Evolutionary conservation across 2,888 invertebrate genomes (phyloP).

Genomic region (Apotomis capreana): DNA sequence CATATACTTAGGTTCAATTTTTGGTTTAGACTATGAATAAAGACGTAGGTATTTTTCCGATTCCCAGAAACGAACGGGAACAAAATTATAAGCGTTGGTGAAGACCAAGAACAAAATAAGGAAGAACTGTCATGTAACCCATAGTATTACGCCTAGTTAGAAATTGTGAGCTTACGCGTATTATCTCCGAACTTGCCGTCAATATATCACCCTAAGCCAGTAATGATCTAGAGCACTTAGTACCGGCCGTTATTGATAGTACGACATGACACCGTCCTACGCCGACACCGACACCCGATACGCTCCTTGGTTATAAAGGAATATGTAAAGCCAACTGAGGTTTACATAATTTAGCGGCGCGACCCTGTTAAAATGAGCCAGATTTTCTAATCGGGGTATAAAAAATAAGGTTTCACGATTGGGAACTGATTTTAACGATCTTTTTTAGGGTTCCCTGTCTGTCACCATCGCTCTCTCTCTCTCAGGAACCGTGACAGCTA

Average conservation of each 20-base stretch:
- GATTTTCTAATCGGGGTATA: neutral
- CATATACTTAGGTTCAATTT: no score
- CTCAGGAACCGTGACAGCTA: no score
- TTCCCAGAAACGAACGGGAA: no score
- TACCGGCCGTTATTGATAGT: constrained; percentile 60
- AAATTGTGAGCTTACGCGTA: constrained; percentile 54
- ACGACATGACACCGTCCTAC: constrained; percentile 47
- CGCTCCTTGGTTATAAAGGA: neutral
- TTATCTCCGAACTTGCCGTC: constrained; percentile 63
- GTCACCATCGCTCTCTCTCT: no score
- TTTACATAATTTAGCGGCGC: neutral
- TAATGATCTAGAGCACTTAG: constrained; percentile 66
- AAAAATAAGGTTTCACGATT: neutral
- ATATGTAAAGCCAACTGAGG: neutral
- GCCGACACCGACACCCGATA: constrained; percentile 12
- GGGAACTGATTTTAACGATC: neutral
- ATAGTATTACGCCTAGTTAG: constrained; percentile 49
- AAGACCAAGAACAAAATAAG: constrained; percentile 10
- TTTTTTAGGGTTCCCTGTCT: no score
- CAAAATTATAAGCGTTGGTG: no score
- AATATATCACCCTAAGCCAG: constrained; percentile 65
- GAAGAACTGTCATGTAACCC: constrained; percentile 44
- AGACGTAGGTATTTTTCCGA: no score
- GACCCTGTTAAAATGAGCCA: neutral
- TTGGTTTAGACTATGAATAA: no score